phyloP scores from a whole-genome alignment of 2,113 vertebrate genomes.

The Melanocharis versteri region DNA sequence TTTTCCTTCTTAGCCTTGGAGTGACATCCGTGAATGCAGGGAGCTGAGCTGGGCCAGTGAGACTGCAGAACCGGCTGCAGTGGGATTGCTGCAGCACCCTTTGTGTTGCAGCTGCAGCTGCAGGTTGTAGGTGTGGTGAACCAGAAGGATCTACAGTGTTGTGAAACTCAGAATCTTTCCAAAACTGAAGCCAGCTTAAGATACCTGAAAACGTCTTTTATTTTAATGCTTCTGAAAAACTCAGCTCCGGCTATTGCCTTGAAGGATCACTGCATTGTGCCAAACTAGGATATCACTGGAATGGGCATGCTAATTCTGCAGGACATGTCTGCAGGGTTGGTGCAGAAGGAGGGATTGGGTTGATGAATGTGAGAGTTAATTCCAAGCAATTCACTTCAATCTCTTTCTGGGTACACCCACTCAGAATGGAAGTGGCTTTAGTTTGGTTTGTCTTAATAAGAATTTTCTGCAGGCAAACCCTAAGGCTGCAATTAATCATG shows the following conservation, averaged over 20 bases:
- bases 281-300: background rate
- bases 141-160: background rate
- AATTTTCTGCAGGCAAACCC: background rate
- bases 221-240: background rate
- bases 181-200: background rate
- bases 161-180: background rate
- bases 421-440: background rate
- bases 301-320: background rate
- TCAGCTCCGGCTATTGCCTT: background rate
- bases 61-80: background rate
- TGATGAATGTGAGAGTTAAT: background rate
- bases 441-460: background rate
- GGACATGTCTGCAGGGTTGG: background rate
- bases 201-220: background rate
- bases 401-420: background rate
- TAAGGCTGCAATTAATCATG: background rate
- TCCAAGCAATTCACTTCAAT: background rate
- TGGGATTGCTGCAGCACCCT: background rate
- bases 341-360: background rate
- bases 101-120: background rate
- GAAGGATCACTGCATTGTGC: background rate
- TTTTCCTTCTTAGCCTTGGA: background rate
- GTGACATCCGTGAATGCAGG: background rate
- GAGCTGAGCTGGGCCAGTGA: background rate
- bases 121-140: background rate